Evolutionary conservation across 2,113 vertebrate genomes (phyloP).

Genomic region (Eonycteris spelaea): DNA sequence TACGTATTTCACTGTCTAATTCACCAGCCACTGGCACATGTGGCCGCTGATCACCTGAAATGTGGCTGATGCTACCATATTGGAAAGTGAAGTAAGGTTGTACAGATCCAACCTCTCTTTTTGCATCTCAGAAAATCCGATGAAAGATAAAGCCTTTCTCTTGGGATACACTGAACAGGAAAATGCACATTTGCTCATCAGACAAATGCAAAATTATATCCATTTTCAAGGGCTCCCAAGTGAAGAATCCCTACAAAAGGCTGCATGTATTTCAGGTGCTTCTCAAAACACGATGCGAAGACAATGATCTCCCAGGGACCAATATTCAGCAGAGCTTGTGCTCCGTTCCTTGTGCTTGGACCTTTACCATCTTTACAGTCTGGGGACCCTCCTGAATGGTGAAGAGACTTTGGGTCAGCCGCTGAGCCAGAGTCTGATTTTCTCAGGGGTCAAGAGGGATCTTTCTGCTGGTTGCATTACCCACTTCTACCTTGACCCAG

Average conservation of each 20-base stretch:
- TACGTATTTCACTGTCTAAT: neutral
- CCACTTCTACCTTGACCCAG: neutral
- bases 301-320: neutral
- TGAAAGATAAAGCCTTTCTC: neutral
- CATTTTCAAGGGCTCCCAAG: neutral
- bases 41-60: neutral
- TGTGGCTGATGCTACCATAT: neutral
- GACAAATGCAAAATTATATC: neutral
- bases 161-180: neutral
- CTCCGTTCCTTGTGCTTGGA: neutral
- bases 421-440: neutral
- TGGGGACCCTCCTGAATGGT: neutral
- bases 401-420: neutral
- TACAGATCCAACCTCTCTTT: neutral
- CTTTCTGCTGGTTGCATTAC: neutral
- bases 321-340: neutral
- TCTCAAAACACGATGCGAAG: neutral
- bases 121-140: neutral
- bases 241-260: neutral
- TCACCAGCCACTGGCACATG: neutral
- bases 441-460: neutral
- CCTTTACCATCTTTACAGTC: neutral
- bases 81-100: neutral
- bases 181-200: neutral
- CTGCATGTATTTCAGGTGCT: neutral